A percentile compares a stretch with the other conserved stretches of the same genome.
phyloP scores from a whole-genome alignment of 2,797 vertebrate species.

The Ceyx erithaca region DNA sequence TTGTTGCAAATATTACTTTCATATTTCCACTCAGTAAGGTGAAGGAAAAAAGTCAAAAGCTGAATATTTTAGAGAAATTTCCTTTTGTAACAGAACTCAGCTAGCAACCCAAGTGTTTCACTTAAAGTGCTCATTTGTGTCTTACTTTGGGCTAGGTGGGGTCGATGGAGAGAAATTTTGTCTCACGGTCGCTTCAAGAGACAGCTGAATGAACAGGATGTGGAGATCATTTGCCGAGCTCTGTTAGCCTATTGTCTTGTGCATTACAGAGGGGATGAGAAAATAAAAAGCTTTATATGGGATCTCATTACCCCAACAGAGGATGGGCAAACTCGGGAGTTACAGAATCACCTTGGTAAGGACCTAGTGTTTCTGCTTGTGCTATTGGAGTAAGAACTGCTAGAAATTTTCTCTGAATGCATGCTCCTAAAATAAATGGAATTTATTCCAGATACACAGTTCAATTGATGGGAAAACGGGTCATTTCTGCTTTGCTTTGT shows the following conservation, averaged over 20 bases:
- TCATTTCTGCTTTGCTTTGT: neutral
- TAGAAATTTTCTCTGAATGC: neutral
- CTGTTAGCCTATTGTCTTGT: constrained; percentile 94
- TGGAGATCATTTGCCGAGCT: constrained; percentile 95
- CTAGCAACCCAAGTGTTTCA: neutral
- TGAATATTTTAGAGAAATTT: neutral
- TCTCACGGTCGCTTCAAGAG: constrained; percentile 97
- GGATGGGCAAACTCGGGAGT: constrained; percentile 93
- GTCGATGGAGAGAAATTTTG: constrained; percentile 96
- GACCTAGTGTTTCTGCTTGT: neutral
- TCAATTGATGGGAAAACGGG: neutral
- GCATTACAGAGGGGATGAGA: constrained; percentile 97
- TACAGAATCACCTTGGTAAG: constrained; percentile 96
- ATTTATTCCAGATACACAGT: neutral
- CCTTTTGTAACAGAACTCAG: neutral
- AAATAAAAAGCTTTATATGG: constrained; percentile 99
- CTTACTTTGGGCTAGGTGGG: constrained; percentile 85
- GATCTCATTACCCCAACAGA: constrained; percentile 96
- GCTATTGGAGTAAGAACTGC: neutral
- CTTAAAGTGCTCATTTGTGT: constrained; percentile 1
- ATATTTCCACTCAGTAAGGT: neutral
- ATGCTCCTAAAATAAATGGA: neutral
- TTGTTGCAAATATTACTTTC: neutral
- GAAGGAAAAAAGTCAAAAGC: neutral
- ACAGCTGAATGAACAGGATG: constrained; percentile 92